phyloP scores from a whole-genome alignment of 2,888 invertebrate species.

The Hirudinaria manillensis region DNA sequence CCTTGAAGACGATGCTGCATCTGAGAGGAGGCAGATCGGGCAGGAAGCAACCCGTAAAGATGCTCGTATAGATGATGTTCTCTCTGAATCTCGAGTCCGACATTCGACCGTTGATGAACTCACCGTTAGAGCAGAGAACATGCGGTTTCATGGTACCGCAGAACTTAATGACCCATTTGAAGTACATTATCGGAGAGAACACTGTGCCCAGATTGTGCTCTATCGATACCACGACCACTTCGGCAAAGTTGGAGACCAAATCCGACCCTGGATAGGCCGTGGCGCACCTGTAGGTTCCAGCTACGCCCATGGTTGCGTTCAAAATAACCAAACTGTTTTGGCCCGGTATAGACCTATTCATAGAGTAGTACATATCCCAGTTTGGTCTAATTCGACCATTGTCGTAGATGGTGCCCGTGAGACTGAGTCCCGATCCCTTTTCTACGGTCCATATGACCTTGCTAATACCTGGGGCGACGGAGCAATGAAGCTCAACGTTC shows the following conservation, averaged over 20 bases:
- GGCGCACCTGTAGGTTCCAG: constrained; percentile 19
- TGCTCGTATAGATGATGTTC: neutral
- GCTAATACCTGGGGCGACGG: neutral
- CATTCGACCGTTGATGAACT: neutral
- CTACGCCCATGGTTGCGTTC: constrained; percentile 22
- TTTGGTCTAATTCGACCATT: constrained; percentile 6
- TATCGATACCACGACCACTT: neutral
- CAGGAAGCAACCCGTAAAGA: constrained; percentile 16
- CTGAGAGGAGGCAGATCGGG: neutral
- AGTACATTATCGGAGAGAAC: constrained; percentile 26
- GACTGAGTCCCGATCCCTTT: neutral
- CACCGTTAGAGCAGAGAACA: constrained; percentile 10
- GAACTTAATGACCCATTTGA: constrained; percentile 15
- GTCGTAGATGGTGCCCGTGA: constrained; percentile 11
- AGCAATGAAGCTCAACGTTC: constrained; percentile 12
- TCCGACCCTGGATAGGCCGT: constrained; percentile 4
- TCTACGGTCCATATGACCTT: constrained; percentile 9
- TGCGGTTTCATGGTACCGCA: constrained; percentile 16
- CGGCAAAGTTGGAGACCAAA: neutral
- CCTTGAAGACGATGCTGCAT: constrained; percentile 12
- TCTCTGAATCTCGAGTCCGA: neutral
- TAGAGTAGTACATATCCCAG: neutral
- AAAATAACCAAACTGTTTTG: constrained; percentile 16
- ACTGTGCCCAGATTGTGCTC: neutral
- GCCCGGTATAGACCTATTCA: neutral